Evolutionary conservation across 2,113 vertebrate species (phyloP).

Genomic region (Antigone vipio): DNA sequence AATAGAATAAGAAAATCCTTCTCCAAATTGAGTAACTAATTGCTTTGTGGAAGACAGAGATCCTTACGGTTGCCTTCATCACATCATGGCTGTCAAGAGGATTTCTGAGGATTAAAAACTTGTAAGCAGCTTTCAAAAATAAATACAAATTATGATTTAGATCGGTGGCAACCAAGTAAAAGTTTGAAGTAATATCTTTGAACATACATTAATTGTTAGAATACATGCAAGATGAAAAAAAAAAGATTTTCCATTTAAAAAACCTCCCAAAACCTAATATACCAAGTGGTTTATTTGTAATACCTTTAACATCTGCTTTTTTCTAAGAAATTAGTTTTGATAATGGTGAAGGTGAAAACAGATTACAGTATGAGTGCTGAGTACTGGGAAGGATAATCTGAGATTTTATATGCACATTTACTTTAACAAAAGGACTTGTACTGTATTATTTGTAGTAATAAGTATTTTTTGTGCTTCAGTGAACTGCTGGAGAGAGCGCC

Average conservation of each 20-base stretch:
- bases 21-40: neutral
- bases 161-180: neutral
- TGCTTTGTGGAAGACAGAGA: neutral
- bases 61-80: neutral
- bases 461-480: neutral
- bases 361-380: neutral
- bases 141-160: neutral
- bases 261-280: fast-evolving
- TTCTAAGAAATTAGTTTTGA: neutral
- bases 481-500: neutral
- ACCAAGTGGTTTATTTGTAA: neutral
- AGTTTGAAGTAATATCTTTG: neutral
- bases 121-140: neutral
- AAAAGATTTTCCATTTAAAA: neutral
- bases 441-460: neutral
- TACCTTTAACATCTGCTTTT: neutral
- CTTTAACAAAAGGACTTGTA: neutral
- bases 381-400: neutral
- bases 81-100: neutral
- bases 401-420: neutral
- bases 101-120: neutral
- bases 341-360: neutral
- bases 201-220: neutral
- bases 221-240: neutral
- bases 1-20: neutral